A percentile compares a stretch with the other conserved stretches of the same genome.
These are phyloP conservation scores for Acanthopleura granulata DNA, from an alignment of 2,888 invertebrate genomes.

Conservation along the genomic window DNA sequence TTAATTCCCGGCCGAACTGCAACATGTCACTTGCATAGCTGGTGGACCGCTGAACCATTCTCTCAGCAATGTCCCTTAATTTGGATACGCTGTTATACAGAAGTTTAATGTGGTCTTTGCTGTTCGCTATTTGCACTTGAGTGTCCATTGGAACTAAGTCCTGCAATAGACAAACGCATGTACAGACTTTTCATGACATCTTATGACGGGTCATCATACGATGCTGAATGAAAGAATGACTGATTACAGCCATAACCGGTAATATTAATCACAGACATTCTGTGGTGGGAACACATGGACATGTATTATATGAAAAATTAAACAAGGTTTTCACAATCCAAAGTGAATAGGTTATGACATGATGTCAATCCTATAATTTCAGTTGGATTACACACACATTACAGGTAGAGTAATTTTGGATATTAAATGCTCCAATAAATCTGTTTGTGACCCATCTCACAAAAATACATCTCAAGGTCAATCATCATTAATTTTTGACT, in stretches of 20 bases:
- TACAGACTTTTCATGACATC: too few species aligned
- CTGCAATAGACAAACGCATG: slow-evolving; percentile 37
- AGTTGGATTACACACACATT: too few species aligned
- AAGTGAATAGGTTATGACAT: too few species aligned
- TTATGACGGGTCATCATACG: too few species aligned
- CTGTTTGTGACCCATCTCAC: too few species aligned
- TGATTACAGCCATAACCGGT: not conserved
- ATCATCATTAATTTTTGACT: too few species aligned
- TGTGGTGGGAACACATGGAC: too few species aligned
- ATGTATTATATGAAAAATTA: too few species aligned
- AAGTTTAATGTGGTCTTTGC: slow-evolving; percentile 64
- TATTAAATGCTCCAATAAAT: not conserved
- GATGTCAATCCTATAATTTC: too few species aligned
- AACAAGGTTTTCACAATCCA: too few species aligned
- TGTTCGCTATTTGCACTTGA: slow-evolving; percentile 65
- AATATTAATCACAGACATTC: too few species aligned
- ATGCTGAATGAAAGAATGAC: too few species aligned
- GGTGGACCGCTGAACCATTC: slow-evolving; percentile 64
- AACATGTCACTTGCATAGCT: slow-evolving; percentile 67
- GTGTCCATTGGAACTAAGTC: slow-evolving; percentile 70
- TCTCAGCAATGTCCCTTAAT: slow-evolving; percentile 66
- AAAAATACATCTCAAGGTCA: not conserved
- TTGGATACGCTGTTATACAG: slow-evolving; percentile 58
- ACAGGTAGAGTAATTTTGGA: not conserved
- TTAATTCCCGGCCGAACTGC: slow-evolving; percentile 66